A percentile compares a stretch with the other conserved stretches of the same genome.
phyloP scores from a whole-genome alignment of 2,113 vertebrate genomes.

The Apus apus region DNA sequence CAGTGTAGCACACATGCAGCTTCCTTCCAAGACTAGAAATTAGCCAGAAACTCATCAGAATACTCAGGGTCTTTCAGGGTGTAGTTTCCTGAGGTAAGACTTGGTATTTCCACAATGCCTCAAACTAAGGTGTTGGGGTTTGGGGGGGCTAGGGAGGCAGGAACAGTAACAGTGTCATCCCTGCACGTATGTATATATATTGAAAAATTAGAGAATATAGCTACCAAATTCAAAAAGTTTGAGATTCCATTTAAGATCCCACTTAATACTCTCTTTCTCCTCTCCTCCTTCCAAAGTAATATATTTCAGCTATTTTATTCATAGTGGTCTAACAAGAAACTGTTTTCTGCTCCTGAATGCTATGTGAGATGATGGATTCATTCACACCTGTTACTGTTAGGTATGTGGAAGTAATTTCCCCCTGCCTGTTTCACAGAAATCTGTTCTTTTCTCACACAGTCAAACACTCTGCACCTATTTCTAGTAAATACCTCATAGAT shows the following conservation, averaged over 20 bases:
- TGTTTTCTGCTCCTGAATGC: neutral
- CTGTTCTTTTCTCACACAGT: slow-evolving; percentile 80
- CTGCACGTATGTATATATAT: rapidly evolving
- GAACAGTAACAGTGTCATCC: neutral
- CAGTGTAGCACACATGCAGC: neutral
- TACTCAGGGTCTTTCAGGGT: neutral
- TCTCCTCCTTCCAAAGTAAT: neutral
- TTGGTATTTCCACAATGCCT: neutral
- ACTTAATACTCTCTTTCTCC: neutral
- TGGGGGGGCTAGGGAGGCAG: rapidly evolving
- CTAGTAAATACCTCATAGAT: slow-evolving; percentile 69
- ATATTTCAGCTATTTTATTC: neutral
- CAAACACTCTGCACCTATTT: slow-evolving; percentile 54
- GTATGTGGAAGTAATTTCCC: slow-evolving; percentile 23
- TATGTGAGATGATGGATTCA: slow-evolving; percentile 24
- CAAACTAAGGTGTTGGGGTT: neutral
- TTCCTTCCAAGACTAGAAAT: neutral
- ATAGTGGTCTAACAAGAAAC: neutral
- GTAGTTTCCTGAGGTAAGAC: neutral
- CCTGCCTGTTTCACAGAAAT: slow-evolving; percentile 69
- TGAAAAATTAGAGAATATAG: neutral
- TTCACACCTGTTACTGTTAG: slow-evolving; percentile 66
- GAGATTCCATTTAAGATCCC: neutral
- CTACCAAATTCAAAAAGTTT: neutral
- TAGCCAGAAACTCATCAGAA: neutral